Evolutionary conservation across 2,888 invertebrate genomes (phyloP).

Genomic region (Ophion ellenae): DNA sequence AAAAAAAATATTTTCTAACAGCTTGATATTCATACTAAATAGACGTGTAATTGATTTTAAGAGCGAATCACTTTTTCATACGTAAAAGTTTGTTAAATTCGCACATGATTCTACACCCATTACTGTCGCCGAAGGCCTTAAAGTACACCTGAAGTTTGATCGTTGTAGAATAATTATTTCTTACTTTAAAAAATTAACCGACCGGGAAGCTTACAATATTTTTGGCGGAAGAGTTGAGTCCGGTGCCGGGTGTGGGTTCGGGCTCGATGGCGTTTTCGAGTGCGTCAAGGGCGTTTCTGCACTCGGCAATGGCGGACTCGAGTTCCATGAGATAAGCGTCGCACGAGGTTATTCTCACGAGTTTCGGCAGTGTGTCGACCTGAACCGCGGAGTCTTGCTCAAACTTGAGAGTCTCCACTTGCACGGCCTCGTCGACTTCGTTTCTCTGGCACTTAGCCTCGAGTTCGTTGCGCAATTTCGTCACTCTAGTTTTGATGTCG

Average conservation of each 20-base stretch:
- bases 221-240: conserved; percentile 87
- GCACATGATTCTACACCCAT: too few relatives aligned
- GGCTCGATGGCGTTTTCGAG: conserved; percentile 88
- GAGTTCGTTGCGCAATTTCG: conserved; percentile 82
- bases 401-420: conserved; percentile 91
- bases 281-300: conserved; percentile 87
- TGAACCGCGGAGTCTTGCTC: conserved; percentile 92
- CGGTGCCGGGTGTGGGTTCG: conserved; percentile 85
- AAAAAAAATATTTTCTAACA: too few relatives aligned
- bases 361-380: conserved; percentile 90
- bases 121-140: too few relatives aligned
- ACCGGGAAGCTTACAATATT: conserved; percentile 84
- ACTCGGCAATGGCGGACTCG: conserved; percentile 89
- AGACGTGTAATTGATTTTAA: too few relatives aligned
- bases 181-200: background rate
- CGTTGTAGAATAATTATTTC: too few relatives aligned
- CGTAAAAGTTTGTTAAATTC: too few relatives aligned
- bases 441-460: conserved; percentile 74
- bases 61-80: too few relatives aligned
- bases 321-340: conserved; percentile 93
- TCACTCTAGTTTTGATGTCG: conserved; percentile 86
- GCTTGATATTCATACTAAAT: too few relatives aligned
- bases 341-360: conserved; percentile 89
- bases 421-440: conserved; percentile 86
- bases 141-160: too few relatives aligned